Percentiles rank a stretch among this genome's conserved stretches.
These are phyloP conservation scores for Malurus melanocephalus DNA, from an alignment of 2,113 vertebrate species.

Conservation along the genomic window DNA sequence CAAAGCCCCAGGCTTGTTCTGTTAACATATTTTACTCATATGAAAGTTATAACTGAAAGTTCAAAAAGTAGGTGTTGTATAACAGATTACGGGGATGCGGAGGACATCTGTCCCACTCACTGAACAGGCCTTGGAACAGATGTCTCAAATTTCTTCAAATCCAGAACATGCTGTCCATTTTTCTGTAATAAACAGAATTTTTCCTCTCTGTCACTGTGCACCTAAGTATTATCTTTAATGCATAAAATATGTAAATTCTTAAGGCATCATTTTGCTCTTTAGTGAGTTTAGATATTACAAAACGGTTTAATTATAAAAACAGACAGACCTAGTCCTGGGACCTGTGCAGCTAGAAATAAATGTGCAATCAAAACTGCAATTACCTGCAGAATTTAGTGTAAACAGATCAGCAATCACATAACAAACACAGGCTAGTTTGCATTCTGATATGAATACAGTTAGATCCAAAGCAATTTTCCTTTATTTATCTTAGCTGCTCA, in stretches of 20 bases:
- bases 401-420: conserved; percentile 97
- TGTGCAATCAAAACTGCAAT: conserved; percentile 99
- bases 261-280: conserved; percentile 85
- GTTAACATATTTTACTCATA: conserved; percentile 59
- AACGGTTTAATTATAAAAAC: conserved; percentile 94
- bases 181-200: conserved; percentile 67
- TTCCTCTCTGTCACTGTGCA: conserved; percentile 64
- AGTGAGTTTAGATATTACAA: conserved; percentile 92
- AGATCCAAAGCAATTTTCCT: conserved; percentile 99
- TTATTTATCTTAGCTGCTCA: conserved; percentile 99
- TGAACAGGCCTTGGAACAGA: conserved; percentile 78
- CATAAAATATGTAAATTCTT: conserved; percentile 86
- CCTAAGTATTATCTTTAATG: conserved; percentile 79
- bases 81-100: conserved; percentile 74
- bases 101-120: conserved; percentile 75
- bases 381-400: conserved; percentile 99
- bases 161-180: conserved; percentile 77
- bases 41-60: conserved; percentile 71
- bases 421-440: conserved; percentile 96
- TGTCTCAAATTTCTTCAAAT: conserved; percentile 78
- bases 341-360: conserved; percentile 93
- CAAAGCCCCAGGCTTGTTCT: conserved; percentile 39
- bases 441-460: conserved; percentile 99
- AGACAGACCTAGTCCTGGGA: conserved; percentile 92
- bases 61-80: conserved; percentile 72